Percentiles rank a stretch among this genome's conserved stretches.
phyloP scores from a whole-genome alignment of 2,113 vertebrate species.

The Mesoclemmys tuberculata region DNA sequence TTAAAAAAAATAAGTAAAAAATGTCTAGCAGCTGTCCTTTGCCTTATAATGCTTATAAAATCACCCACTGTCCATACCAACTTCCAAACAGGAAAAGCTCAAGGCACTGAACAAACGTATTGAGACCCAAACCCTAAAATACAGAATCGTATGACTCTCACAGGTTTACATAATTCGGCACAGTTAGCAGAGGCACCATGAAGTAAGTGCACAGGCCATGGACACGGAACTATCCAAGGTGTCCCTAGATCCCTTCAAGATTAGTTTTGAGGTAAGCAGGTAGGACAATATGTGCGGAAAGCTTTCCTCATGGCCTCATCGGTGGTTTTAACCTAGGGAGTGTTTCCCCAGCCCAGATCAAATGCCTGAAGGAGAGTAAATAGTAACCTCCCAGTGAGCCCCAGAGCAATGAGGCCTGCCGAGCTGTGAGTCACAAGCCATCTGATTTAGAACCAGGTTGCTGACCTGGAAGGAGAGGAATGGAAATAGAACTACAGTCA shows the following conservation, averaged over 20 bases:
- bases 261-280: not conserved
- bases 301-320: not conserved
- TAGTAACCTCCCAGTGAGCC: not conserved
- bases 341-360: not conserved
- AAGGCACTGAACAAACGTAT: not conserved
- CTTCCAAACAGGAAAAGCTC: not conserved
- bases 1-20: not conserved
- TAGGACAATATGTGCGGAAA: accelerated
- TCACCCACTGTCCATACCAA: not conserved
- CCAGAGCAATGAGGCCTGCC: accelerated
- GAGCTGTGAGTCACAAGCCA: not conserved
- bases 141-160: not conserved
- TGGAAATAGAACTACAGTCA: not conserved
- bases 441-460: not conserved
- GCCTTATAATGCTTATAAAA: not conserved
- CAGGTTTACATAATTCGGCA: not conserved
- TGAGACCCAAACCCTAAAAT: not conserved
- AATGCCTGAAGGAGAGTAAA: accelerated
- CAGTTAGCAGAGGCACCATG: not conserved
- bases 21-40: not conserved
- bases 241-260: not conserved
- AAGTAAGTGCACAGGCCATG: not conserved
- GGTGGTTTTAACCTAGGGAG: accelerated
- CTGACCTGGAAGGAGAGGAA: not conserved
- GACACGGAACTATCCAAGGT: not conserved